Evolutionary conservation across 2,888 invertebrate species (phyloP).

Genomic region (Pemphredon lugubris): DNA sequence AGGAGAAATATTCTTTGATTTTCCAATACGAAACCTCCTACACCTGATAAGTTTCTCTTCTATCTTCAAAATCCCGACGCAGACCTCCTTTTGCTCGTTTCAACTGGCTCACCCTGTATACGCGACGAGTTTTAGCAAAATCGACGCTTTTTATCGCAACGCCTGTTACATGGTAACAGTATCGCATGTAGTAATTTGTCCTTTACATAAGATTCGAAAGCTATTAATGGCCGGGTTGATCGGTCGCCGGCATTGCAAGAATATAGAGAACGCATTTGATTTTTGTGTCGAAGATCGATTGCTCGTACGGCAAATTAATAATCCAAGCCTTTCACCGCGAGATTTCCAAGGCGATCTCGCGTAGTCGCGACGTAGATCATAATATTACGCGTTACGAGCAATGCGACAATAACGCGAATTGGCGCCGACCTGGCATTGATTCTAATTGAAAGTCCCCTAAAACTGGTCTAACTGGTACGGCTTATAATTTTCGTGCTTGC

Average conservation of each 20-base stretch:
- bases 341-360: conserved; percentile 46
- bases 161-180: too few species aligned
- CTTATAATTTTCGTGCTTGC: conserved; percentile 6
- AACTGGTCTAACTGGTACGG: conserved; percentile 20
- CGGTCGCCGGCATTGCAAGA: conserved; percentile 24
- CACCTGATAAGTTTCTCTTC: too few species aligned
- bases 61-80: too few species aligned
- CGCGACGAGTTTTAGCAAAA: too few species aligned
- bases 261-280: conserved; percentile 37
- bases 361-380: conserved; percentile 29
- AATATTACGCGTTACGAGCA: conserved; percentile 18
- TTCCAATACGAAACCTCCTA: too few species aligned
- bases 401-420: conserved; percentile 28
- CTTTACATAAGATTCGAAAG: neutral
- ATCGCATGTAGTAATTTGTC: too few species aligned
- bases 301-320: conserved; percentile 46
- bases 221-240: conserved; percentile 26
- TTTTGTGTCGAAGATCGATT: conserved; percentile 48
- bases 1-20: too few species aligned
- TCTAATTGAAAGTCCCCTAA: conserved; percentile 28
- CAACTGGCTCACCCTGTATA: too few species aligned
- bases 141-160: too few species aligned
- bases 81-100: too few species aligned
- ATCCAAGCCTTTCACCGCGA: conserved; percentile 50
- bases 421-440: conserved; percentile 23